Conservation (phyloP, 2,888 invertebrate genomes). For the Tridacna crocea region DNA sequence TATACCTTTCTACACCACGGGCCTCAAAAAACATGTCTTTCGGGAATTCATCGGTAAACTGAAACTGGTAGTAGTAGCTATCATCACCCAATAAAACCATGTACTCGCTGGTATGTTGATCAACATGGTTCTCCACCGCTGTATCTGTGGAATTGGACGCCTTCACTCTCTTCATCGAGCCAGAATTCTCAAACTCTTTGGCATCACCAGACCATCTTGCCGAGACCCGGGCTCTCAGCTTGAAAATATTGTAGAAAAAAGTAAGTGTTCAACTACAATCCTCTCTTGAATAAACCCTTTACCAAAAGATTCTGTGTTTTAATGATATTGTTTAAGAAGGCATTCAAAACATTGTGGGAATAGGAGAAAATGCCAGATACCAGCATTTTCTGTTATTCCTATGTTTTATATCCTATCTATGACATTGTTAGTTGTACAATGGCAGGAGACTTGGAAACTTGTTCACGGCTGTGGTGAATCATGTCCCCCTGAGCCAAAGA, state of each 20-base stretch:
- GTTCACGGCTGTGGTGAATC: too few relatives aligned
- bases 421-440: too few relatives aligned
- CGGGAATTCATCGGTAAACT: slow-evolving; percentile 22
- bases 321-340: too few relatives aligned
- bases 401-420: too few relatives aligned
- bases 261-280: too few relatives aligned
- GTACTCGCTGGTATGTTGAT: slow-evolving; percentile 13
- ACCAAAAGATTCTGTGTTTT: too few relatives aligned
- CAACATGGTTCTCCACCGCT: slow-evolving; percentile 29
- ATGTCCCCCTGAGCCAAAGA: too few relatives aligned
- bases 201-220: neutral
- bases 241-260: neutral
- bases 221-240: neutral
- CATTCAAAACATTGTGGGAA: neutral
- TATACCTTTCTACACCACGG: slow-evolving; percentile 17
- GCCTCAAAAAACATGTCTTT: neutral
- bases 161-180: slow-evolving; percentile 28
- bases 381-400: too few relatives aligned
- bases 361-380: neutral
- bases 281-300: too few relatives aligned
- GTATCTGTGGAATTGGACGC: slow-evolving; percentile 21
- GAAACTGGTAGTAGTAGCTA: slow-evolving; percentile 43
- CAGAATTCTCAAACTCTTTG: slow-evolving; percentile 7
- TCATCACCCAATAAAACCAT: slow-evolving; percentile 35
- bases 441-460: too few relatives aligned